Base-by-base conservation (phyloP, 1,140 invertebrate species). In the Brachionus plicatilis region DNA sequence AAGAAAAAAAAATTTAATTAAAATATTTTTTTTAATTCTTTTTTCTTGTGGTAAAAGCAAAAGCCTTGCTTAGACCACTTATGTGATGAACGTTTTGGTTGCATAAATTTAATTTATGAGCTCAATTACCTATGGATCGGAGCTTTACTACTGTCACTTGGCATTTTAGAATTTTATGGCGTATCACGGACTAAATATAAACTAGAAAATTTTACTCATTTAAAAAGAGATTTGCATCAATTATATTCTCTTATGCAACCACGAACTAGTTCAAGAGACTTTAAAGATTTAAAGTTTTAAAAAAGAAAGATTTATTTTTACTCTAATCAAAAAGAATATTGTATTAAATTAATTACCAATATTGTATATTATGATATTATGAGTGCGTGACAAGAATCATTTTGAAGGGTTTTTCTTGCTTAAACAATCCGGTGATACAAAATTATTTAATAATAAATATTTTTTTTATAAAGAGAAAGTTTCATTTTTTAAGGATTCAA, bases 151-250 rank as follows among this genome's bases (percentile, higher is more conserved):
- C 17, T 60, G 53, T 20, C 53, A 60, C 20, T 60, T 60, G 9
- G 53, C 66, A 33, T 43, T 72, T 43, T 43, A 6, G 33, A 72
- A 72, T 43, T 72, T 43, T 72, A n/a, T 72, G 17, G 14, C 68
- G 14, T n/a, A 68, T 68, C 66, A 68, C 27, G 66, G 66, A 68
- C 66, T 33, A 14, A 68, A 41, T n/a, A 68, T 24, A 68, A 68
- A 33, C 27, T 14, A 68, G 27, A 33, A 17, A 68, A 68, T 37
- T 33, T 68, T 12, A 33, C 9, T 65, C 27, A 29, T 65, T 65
- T 65, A 33, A n/a, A 33, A 68, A 33, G 14, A 72, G 68, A 72
- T 72, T 72, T 72, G 37, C 68, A 72, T 43, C 37, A 72, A 72
- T 72, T 41, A 68, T 43, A 8, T 2, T 33, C 24, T 17, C 68